phyloP scores from a whole-genome alignment of 1,140 invertebrate genomes.

The Caenorhabditis remanei region DNA sequence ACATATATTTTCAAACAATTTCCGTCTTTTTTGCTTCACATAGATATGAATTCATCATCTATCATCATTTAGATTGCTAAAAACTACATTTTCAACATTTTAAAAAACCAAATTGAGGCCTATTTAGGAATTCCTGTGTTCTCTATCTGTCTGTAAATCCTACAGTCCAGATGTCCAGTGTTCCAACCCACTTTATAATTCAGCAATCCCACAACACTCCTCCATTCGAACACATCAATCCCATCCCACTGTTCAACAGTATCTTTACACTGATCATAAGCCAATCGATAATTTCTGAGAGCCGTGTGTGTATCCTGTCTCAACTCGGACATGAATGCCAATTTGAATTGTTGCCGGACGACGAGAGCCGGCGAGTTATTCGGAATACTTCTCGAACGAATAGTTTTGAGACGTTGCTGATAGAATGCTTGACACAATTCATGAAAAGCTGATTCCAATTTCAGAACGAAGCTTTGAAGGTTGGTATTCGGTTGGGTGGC shows the following conservation, averaged over 20 bases:
- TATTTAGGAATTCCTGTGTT: too few relatives aligned
- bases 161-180: too few relatives aligned
- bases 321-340: slow-evolving; percentile 93
- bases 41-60: too few relatives aligned
- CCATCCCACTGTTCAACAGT: slow-evolving; percentile 89
- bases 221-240: slow-evolving; percentile 91
- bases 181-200: slow-evolving; percentile 87
- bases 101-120: too few relatives aligned
- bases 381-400: slow-evolving; percentile 81
- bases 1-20: too few relatives aligned
- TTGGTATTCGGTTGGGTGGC: slow-evolving; percentile 82
- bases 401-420: slow-evolving; percentile 83
- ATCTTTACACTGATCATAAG: slow-evolving; percentile 86
- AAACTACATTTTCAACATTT: too few relatives aligned
- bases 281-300: slow-evolving; percentile 91
- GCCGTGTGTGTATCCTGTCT: slow-evolving; percentile 89
- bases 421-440: slow-evolving; percentile 93
- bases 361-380: slow-evolving; percentile 77
- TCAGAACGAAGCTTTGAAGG: slow-evolving; percentile 82
- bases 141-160: too few relatives aligned
- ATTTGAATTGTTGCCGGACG: slow-evolving; percentile 95
- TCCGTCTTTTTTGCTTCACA: too few relatives aligned
- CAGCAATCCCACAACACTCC: slow-evolving; percentile 92
- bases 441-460: slow-evolving; percentile 90
- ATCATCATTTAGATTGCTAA: too few relatives aligned